Evolutionary conservation across 2,113 vertebrate genomes (phyloP), one percentile per base, ranked within the genome.

Genomic region (Euleptes europaea): DNA sequence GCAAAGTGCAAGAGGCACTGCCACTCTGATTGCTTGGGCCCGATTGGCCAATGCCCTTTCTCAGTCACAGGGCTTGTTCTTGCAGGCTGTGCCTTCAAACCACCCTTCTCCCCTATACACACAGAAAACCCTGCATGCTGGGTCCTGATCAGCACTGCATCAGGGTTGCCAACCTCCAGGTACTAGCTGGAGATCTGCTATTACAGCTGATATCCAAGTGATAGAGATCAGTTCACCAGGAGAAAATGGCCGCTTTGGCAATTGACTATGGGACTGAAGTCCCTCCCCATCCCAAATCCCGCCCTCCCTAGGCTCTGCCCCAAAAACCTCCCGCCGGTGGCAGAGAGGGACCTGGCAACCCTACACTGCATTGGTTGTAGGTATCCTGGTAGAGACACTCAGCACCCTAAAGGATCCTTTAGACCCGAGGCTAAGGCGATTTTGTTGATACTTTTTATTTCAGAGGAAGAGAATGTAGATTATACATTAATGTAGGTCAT

Each of bases 21-120:
- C 60, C 60, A 63, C 60, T 28, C 26, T 28, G 9, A 63, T 10
- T 63, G 60, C 21, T 23, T 4, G 28, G 26, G 40, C 12, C 28
- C 26, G 23, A 11, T 4, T 71, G 70, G 70, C 38, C 38, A 21
- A 21, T n/a, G 14, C n/a, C 15, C 33, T 69, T 33, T 15, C 8
- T 60, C 57, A 23, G 6, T 21, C 57, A 21, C 60, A 63, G 67
- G 9, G 70, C 35, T 11, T 15, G 21, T 40, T 40, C 38, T 40
- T 40, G 19, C 70, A 71, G 35, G 17, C 35, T 38, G 33, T 4
- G n/a, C 17, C 67, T 19, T 35, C 33, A 70, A 17, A 17, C 3
- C 15, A 0, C 5, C 15, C 31, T 14, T 1, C 5, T 33, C 67
- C 5, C 35, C 17, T 1, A 15, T 17, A 15, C 67, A 4, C 4